Evolutionary conservation across 2,113 vertebrate genomes (phyloP).

Genomic region (Pseudopipra pipra): DNA sequence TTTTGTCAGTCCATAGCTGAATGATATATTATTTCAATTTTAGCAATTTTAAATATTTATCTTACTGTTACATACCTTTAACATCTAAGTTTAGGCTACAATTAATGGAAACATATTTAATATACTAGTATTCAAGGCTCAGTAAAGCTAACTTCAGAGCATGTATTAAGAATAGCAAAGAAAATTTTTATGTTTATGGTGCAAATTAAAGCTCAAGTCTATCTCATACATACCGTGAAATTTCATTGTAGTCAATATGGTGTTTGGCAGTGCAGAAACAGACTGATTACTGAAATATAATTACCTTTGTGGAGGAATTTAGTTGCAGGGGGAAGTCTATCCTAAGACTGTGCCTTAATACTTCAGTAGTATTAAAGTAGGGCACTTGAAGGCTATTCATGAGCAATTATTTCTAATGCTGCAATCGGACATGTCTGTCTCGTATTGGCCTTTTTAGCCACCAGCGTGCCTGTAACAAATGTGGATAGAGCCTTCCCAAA

Average conservation of each 20-base stretch:
- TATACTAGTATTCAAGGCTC: not conserved
- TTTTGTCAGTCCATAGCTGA: not conserved
- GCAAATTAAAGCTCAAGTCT: not conserved
- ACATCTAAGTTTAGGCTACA: not conserved
- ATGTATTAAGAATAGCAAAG: not conserved
- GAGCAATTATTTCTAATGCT: not conserved
- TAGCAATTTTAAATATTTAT: not conserved
- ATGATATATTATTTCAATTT: not conserved
- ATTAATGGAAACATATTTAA: not conserved
- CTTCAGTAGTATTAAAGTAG: not conserved
- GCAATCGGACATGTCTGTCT: too few species aligned
- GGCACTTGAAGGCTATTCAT: not conserved
- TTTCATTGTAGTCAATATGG: not conserved
- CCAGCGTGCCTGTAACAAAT: too few species aligned
- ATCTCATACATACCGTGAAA: not conserved
- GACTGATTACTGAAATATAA: constrained; percentile 7
- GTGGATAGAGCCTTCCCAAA: too few species aligned
- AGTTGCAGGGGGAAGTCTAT: not conserved
- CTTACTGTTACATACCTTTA: not conserved
- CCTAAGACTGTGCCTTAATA: not conserved
- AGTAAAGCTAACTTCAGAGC: not conserved
- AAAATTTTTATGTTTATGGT: not conserved
- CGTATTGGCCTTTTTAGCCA: too few species aligned
- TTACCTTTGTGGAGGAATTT: not conserved
- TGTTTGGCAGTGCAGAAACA: constrained; percentile 8